These are phyloP conservation scores for Urosaurus nigricauda DNA, from an alignment of 2,797 vertebrate species.

Conservation along the genomic window DNA sequence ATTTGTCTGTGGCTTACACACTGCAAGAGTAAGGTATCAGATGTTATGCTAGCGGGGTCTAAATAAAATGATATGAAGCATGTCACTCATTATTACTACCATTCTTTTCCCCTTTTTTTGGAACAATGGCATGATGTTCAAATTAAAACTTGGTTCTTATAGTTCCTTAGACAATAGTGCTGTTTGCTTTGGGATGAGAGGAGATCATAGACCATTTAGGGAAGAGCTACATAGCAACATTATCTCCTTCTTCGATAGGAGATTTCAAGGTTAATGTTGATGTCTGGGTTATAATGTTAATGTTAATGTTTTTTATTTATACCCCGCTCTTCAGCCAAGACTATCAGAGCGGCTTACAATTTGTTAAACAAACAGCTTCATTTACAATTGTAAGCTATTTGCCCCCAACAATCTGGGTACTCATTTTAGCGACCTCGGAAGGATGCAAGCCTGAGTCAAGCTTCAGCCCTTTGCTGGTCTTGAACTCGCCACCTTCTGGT, in stretches of 20 bases:
- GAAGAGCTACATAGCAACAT: not conserved
- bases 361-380: too few species aligned
- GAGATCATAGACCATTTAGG: not conserved
- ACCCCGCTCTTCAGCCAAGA: too few species aligned
- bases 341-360: too few species aligned
- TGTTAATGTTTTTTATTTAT: too few species aligned
- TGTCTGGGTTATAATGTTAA: not conserved
- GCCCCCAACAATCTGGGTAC: too few species aligned
- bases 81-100: not conserved
- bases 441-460: too few species aligned
- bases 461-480: too few species aligned
- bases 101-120: not conserved
- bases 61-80: conserved; percentile 1
- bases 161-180: not conserved
- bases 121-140: not conserved
- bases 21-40: not conserved
- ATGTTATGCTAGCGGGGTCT: not conserved
- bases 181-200: too few species aligned
- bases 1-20: conserved; percentile 15
- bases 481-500: too few species aligned
- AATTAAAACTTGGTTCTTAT: not conserved
- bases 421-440: too few species aligned
- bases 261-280: not conserved
- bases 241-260: not conserved
- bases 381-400: too few species aligned